Conservation (phyloP, 1,140 invertebrate genomes). For the Drosophila simulans region DNA sequence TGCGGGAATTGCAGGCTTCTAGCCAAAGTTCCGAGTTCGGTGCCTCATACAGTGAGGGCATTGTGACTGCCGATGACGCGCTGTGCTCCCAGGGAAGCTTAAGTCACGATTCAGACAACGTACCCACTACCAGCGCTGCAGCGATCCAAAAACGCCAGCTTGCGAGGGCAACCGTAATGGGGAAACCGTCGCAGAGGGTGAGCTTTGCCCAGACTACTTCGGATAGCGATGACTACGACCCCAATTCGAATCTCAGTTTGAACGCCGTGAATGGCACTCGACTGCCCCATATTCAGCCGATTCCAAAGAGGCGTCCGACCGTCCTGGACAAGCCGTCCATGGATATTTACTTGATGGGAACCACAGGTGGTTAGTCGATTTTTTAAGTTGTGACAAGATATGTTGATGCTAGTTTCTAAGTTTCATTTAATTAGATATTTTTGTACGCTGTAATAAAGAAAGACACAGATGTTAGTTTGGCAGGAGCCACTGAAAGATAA, state of each 20-base stretch:
- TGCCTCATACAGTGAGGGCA: background rate
- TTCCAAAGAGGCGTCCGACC: conserved; percentile 51
- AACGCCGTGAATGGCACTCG: conserved; percentile 70
- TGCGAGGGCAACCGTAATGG: no score
- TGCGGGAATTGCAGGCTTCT: background rate
- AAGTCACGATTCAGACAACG: background rate
- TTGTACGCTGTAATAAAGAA: background rate
- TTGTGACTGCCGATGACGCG: no score
- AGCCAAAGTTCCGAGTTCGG: background rate
- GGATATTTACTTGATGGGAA: conserved; percentile 68
- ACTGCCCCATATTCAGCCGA: conserved; percentile 60
- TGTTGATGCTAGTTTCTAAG: no score
- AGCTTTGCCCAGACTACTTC: background rate
- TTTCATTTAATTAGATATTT: background rate
- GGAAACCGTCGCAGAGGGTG: background rate
- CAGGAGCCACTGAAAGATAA: no score
- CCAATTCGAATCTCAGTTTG: conserved; percentile 45
- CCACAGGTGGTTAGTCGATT: conserved; percentile 33
- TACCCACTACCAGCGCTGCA: conserved; percentile 1
- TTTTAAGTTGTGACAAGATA: background rate
- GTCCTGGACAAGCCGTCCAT: conserved; percentile 28
- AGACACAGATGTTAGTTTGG: no score
- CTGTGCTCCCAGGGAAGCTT: background rate
- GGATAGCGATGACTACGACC: conserved; percentile 47
- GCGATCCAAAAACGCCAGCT: background rate